Evolutionary conservation across 2,113 vertebrate genomes (phyloP).

Genomic region (Barbus barbus): DNA sequence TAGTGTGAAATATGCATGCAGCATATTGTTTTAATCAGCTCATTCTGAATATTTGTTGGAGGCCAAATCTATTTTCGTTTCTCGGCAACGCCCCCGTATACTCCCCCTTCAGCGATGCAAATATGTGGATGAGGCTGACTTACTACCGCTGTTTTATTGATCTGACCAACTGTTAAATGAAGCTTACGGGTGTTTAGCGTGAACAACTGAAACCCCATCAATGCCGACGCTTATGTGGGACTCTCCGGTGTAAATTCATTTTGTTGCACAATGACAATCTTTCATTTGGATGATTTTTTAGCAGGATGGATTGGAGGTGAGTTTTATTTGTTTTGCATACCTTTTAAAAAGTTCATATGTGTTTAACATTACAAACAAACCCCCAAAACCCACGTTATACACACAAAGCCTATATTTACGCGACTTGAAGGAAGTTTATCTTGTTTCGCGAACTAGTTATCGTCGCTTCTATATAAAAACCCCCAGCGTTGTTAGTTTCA

Average conservation of each 20-base stretch:
- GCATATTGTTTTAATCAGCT: not conserved
- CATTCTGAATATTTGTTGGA: not conserved
- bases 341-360: not conserved
- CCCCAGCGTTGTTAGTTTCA: too few species aligned
- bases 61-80: conserved; percentile 23
- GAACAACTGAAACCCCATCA: not conserved
- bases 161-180: not conserved
- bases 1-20: not conserved
- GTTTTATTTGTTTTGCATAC: not conserved
- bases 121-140: conserved; percentile 1
- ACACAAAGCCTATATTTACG: not conserved
- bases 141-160: conserved; percentile 22
- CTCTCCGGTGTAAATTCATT: not conserved
- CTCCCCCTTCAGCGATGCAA: conserved; percentile 5
- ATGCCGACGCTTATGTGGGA: not conserved
- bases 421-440: not conserved
- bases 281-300: conserved; percentile 74
- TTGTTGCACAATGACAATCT: conserved; percentile 56
- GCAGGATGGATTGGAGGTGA: conserved; percentile 80
- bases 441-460: too few species aligned
- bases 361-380: not conserved
- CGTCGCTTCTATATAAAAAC: too few species aligned
- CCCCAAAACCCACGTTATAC: accelerated
- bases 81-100: not conserved
- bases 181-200: not conserved